A percentile compares a stretch with the other conserved stretches of the same genome.
Conservation (phyloP, 1,140 invertebrate species). For the Trichonephila clavipes region DNA sequence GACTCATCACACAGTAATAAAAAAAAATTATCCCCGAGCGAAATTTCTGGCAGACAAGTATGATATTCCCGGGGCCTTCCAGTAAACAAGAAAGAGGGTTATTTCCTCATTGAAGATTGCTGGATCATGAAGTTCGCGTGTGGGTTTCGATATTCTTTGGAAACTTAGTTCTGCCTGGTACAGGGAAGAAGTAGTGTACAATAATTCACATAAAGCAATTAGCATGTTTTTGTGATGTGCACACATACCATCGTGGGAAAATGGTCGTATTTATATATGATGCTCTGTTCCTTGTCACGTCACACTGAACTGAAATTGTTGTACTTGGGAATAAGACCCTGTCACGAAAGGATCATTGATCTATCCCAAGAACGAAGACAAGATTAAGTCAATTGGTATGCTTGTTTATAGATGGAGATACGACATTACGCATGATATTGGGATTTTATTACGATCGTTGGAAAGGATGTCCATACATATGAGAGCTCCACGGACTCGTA, state of each 20-base stretch:
- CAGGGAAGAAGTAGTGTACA: constrained; percentile 16
- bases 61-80: constrained; percentile 16
- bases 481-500: too few species aligned
- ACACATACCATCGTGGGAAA: constrained; percentile 18
- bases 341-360: constrained; percentile 60
- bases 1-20: neutral
- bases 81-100: constrained; percentile 50
- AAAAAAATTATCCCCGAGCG: neutral
- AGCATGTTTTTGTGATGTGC: constrained; percentile 30
- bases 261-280: neutral
- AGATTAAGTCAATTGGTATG: constrained; percentile 35
- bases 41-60: constrained; percentile 20
- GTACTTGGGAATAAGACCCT: neutral
- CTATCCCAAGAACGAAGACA: constrained; percentile 15
- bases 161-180: constrained; percentile 65
- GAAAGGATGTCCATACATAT: neutral
- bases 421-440: neutral
- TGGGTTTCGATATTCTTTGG: constrained; percentile 8
- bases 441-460: neutral
- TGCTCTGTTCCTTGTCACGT: constrained; percentile 55
- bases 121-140: constrained; percentile 63
- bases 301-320: constrained; percentile 30
- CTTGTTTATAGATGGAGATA: neutral
- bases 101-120: constrained; percentile 67
- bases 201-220: constrained; percentile 46